A percentile compares a stretch with the other conserved stretches of the same genome.
phyloP scores from a whole-genome alignment of 2,888 invertebrate species.

The Oligia fasciuncula region DNA sequence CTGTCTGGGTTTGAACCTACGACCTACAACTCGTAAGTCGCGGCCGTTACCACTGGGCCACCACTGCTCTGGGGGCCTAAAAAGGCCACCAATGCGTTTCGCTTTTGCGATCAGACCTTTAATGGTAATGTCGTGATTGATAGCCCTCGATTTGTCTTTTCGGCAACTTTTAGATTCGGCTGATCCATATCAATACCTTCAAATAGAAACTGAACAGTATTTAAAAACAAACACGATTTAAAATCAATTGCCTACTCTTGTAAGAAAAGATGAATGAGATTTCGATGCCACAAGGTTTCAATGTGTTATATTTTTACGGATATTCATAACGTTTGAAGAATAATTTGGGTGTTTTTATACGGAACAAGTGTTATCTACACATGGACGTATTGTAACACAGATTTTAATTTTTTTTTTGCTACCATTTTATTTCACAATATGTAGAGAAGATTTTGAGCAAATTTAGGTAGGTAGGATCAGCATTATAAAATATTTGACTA shows the following conservation, averaged over 20 bases:
- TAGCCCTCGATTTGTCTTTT: too few species aligned
- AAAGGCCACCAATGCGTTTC: too few species aligned
- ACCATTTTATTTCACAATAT: too few species aligned
- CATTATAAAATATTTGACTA: neutral
- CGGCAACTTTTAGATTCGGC: too few species aligned
- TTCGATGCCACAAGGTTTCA: neutral
- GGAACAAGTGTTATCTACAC: neutral
- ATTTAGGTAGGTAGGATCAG: neutral
- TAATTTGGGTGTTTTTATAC: neutral
- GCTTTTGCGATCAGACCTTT: too few species aligned
- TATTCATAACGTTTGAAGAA: slow-evolving; percentile 18
- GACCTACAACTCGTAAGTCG: too few species aligned
- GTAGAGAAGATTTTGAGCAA: neutral
- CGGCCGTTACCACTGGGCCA: too few species aligned
- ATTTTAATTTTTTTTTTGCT: too few species aligned
- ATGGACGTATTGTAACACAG: neutral
- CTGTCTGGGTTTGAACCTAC: too few species aligned
- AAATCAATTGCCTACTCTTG: neutral
- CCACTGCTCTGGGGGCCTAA: too few species aligned
- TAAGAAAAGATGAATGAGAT: neutral
- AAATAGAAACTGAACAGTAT: neutral
- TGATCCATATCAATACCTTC: too few species aligned
- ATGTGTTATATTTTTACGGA: neutral
- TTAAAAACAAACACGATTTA: neutral
- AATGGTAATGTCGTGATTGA: too few species aligned